Conservation (phyloP, 2,113 vertebrate species). For the Lophius piscatorius region DNA sequence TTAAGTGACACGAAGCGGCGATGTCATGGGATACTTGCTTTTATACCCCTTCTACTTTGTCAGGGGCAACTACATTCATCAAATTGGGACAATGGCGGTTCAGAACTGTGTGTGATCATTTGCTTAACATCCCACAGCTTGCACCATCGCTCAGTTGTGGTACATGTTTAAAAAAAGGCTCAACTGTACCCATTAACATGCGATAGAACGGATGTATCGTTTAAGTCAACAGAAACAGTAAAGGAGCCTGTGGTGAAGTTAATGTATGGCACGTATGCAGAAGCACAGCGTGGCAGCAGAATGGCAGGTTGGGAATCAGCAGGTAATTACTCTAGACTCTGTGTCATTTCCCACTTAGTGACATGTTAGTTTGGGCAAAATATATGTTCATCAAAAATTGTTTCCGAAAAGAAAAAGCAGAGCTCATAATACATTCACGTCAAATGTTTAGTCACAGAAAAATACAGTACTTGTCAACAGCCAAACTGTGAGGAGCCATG, state of each 20-base stretch:
- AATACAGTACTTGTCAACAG: constrained; percentile 14
- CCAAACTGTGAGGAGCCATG: constrained; percentile 29
- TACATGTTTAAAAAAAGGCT: no score
- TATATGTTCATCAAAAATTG: constrained; percentile 13
- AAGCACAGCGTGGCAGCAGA: constrained; percentile 51
- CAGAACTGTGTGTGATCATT: no score
- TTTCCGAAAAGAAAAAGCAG: no score
- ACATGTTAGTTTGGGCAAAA: constrained; percentile 12
- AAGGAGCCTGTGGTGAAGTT: constrained; percentile 34
- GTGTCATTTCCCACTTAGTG: constrained; percentile 24
- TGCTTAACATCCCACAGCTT: no score
- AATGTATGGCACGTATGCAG: constrained; percentile 27
- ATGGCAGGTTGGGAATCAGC: constrained; percentile 67
- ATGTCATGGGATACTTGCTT: no score
- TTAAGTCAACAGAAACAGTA: constrained; percentile 23
- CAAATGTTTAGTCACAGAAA: constrained; percentile 23
- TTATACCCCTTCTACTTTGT: no score
- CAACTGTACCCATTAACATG: no score
- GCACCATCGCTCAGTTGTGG: no score
- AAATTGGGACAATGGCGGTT: no score
- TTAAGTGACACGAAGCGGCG: no score
- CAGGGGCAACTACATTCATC: no score
- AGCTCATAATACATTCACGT: constrained; percentile 11
- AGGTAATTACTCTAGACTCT: constrained; percentile 50
- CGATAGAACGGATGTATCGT: constrained; percentile 24